A percentile compares a stretch with the other conserved stretches of the same genome.
Evolutionary conservation across 2,797 vertebrate genomes (phyloP).

Genomic region (Zenarchopterus dispar): DNA sequence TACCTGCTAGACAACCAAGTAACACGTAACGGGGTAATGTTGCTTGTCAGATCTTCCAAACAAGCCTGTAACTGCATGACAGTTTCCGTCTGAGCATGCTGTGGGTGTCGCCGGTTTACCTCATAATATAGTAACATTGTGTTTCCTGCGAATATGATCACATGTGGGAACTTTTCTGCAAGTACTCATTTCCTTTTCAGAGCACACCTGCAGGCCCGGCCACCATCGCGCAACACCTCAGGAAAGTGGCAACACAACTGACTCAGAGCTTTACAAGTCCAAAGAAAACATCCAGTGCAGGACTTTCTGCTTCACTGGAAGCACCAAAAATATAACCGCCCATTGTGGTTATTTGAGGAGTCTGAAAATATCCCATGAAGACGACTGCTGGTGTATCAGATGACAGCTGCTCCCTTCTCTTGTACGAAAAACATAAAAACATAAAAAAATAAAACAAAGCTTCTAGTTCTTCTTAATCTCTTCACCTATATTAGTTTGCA

Average conservation of each 20-base stretch:
- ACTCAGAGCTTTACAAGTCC: slow-evolving; percentile 22
- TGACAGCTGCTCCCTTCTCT: slow-evolving; percentile 45
- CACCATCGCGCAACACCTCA: neutral
- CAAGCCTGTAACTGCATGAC: neutral
- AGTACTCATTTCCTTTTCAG: slow-evolving; percentile 13
- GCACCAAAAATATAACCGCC: slow-evolving; percentile 60
- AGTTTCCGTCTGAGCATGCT: too few species aligned
- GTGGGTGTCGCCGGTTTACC: too few species aligned
- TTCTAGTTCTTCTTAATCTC: slow-evolving; percentile 5
- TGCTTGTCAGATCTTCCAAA: slow-evolving; percentile 5
- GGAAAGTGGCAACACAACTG: slow-evolving; percentile 24
- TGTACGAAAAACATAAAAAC: neutral
- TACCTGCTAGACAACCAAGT: neutral
- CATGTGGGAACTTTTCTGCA: slow-evolving; percentile 25
- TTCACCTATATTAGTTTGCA: neutral
- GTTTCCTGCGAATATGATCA: neutral
- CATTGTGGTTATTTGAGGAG: slow-evolving; percentile 69
- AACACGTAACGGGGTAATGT: slow-evolving; percentile 1
- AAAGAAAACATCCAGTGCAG: slow-evolving; percentile 57
- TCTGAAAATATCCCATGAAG: slow-evolving; percentile 62
- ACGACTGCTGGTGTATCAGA: slow-evolving; percentile 55
- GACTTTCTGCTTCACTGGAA: slow-evolving; percentile 44
- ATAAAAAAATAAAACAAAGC: slow-evolving; percentile 11
- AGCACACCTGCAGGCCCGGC: slow-evolving; percentile 52
- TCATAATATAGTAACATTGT: neutral